Conservation (phyloP, 2,888 invertebrate genomes). For the Litoditis marina region DNA sequence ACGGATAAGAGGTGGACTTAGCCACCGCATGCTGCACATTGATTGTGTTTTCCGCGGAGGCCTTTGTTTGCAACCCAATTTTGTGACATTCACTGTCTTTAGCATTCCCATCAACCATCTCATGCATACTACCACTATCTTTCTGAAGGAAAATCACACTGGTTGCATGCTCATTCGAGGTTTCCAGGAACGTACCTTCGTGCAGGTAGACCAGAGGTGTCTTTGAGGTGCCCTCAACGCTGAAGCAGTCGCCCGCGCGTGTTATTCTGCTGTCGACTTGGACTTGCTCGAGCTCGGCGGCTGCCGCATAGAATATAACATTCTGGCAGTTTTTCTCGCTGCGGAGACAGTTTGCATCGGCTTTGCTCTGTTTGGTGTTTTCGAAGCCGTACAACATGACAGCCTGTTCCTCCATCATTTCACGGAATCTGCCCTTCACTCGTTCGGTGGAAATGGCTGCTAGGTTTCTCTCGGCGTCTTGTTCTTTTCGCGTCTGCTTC, state of each 20-base stretch:
- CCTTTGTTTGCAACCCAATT: constrained; percentile 4
- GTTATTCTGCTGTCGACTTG: constrained; percentile 25
- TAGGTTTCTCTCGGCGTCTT: constrained; percentile 25
- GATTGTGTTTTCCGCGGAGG: constrained; percentile 5
- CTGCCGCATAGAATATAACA: constrained; percentile 24
- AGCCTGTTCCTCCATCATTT: constrained; percentile 41
- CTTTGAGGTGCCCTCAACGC: constrained; percentile 31
- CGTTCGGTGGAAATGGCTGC: constrained; percentile 25
- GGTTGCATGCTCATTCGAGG: constrained; percentile 35
- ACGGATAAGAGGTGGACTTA: constrained; percentile 10
- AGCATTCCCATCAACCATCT: background rate
- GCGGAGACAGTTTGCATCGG: constrained; percentile 20
- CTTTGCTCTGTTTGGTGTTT: constrained; percentile 23
- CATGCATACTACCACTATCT: constrained; percentile 22
- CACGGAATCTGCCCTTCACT: constrained; percentile 27
- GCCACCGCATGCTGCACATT: constrained; percentile 7
- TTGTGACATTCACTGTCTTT: background rate
- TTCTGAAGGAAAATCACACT: constrained; percentile 43
- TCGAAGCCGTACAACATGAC: constrained; percentile 51
- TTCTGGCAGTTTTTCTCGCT: constrained; percentile 23
- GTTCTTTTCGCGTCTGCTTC: constrained; percentile 10
- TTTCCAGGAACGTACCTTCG: constrained; percentile 27
- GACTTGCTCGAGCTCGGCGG: constrained; percentile 33
- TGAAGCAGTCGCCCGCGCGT: constrained; percentile 24
- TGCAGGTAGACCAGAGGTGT: constrained; percentile 24